Percentiles rank a stretch among this genome's conserved stretches.
Evolutionary conservation across 1,140 invertebrate species (phyloP).

Genomic region (Brachionus rotundiformis): DNA sequence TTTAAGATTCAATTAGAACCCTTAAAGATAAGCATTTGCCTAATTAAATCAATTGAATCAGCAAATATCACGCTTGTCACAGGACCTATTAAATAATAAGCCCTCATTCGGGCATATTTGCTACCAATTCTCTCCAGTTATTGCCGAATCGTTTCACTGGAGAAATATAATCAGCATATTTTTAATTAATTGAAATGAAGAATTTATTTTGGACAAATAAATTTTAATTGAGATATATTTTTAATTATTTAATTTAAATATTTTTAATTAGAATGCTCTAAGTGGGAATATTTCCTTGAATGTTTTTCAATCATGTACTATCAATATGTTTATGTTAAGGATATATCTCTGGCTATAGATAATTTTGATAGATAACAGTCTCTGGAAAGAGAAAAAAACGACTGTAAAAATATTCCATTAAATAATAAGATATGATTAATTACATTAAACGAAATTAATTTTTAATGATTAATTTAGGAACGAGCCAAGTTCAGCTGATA

Average conservation of each 20-base stretch:
- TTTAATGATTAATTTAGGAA: slow-evolving; percentile 7
- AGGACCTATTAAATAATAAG: background rate
- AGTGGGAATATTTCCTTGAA: background rate
- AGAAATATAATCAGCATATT: background rate
- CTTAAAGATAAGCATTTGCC: background rate
- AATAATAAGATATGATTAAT: slow-evolving; percentile 17
- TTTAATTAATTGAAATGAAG: too few relatives aligned
- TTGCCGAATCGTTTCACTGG: background rate
- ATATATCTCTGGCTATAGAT: background rate
- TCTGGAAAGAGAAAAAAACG: background rate
- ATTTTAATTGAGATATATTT: too few relatives aligned
- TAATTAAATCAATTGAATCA: slow-evolving; percentile 9
- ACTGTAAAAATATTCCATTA: slow-evolving; percentile 15
- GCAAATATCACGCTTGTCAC: background rate
- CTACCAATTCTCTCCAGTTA: background rate
- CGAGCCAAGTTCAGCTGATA: slow-evolving; percentile 29
- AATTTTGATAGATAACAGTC: slow-evolving; percentile 14
- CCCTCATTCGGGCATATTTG: background rate
- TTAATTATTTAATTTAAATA: too few relatives aligned
- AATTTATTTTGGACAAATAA: too few relatives aligned
- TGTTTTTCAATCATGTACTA: background rate
- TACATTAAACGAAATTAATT: slow-evolving; percentile 12
- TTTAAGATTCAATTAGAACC: slow-evolving; percentile 9
- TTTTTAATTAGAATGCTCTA: too few relatives aligned
- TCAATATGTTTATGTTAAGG: background rate